These are phyloP conservation scores for Bufotes viridis DNA, from an alignment of 2,797 vertebrate genomes.

Conservation along the genomic window DNA sequence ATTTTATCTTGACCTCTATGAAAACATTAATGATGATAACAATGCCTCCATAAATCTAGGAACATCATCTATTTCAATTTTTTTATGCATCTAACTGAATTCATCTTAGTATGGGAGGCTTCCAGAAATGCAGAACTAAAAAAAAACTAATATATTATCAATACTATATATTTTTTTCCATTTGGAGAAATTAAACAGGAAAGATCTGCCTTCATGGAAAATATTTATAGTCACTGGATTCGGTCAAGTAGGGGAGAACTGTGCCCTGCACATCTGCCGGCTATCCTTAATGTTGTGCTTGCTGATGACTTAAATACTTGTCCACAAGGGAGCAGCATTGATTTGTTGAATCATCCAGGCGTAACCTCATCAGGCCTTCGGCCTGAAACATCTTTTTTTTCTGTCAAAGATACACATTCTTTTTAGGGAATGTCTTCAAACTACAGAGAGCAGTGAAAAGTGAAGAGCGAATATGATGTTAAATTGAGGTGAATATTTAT, in stretches of 20 bases:
- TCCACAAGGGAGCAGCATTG: constrained; percentile 4
- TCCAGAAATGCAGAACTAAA: not conserved
- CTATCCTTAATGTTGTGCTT: not conserved
- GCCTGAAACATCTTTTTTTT: not conserved
- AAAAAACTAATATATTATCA: not conserved
- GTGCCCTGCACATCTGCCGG: not conserved
- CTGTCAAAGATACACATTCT: not conserved
- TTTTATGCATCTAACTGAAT: not conserved
- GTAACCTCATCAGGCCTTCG: not conserved
- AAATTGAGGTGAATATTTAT: not conserved
- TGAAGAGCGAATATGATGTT: not conserved
- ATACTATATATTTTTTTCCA: not conserved
- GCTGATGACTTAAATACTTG: not conserved
- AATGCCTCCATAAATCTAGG: too few species aligned
- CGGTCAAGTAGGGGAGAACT: not conserved
- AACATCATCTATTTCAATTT: not conserved
- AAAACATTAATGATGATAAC: too few species aligned
- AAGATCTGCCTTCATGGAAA: not conserved
- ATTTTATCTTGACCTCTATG: too few species aligned
- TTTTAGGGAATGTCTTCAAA: not conserved
- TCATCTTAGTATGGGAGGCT: not conserved
- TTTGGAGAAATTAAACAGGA: not conserved
- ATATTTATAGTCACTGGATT: not conserved
- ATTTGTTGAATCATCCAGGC: constrained; percentile 13
- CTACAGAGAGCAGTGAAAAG: too few species aligned